Percentiles rank a stretch among this genome's conserved stretches.
These are phyloP conservation scores for Gallirallus australis DNA, from an alignment of 2,797 vertebrate species.

Conservation along the genomic window DNA sequence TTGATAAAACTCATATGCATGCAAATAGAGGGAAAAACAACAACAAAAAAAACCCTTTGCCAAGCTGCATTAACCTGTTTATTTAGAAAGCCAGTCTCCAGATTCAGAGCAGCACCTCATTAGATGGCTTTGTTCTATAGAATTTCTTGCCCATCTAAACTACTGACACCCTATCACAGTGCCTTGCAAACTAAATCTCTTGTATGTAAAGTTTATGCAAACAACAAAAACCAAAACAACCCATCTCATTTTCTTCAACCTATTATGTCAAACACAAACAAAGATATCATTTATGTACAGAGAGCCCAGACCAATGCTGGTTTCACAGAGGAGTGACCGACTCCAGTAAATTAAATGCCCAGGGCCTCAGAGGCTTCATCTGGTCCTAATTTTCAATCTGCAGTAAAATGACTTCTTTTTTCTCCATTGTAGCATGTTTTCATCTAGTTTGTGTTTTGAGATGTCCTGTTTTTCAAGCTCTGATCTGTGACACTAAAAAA, in stretches of 20 bases:
- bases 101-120: neutral
- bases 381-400: slow-evolving; percentile 77
- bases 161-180: neutral
- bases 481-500: slow-evolving; percentile 57
- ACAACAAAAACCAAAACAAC: slow-evolving; percentile 68
- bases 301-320: slow-evolving; percentile 22
- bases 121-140: neutral
- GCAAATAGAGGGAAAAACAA: neutral
- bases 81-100: neutral
- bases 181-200: neutral
- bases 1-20: slow-evolving; percentile 40
- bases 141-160: neutral
- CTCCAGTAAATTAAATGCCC: slow-evolving; percentile 72
- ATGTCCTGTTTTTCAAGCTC: slow-evolving; percentile 60
- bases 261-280: slow-evolving; percentile 53
- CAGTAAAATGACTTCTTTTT: slow-evolving; percentile 67
- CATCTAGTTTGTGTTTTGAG: slow-evolving; percentile 70
- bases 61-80: slow-evolving; percentile 20
- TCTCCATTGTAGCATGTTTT: slow-evolving; percentile 75
- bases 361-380: slow-evolving; percentile 71
- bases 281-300: slow-evolving; percentile 36
- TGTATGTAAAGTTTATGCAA: slow-evolving; percentile 54
- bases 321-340: slow-evolving; percentile 68
- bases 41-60: neutral
- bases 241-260: slow-evolving; percentile 54